Evolutionary conservation across 2,888 invertebrate species (phyloP).

Genomic region (Meiosimyza platycephala): DNA sequence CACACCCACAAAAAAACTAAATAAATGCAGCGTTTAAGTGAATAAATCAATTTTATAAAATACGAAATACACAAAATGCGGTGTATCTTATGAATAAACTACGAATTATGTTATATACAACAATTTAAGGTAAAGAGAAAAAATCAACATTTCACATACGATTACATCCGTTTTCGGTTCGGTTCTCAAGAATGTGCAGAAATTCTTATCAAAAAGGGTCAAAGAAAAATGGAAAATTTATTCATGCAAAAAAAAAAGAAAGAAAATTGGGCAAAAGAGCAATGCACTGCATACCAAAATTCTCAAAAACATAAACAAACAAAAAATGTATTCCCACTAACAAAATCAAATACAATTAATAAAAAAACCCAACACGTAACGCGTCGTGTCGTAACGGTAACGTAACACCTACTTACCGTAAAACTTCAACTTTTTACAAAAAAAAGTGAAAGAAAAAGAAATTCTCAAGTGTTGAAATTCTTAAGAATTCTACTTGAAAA

Average conservation of each 20-base stretch:
- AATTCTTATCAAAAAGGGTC: too few species aligned
- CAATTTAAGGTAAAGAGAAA: too few species aligned
- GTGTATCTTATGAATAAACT: slow-evolving; percentile 28
- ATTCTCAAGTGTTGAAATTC: slow-evolving; percentile 12
- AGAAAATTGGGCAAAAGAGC: neutral
- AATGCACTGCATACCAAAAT: neutral
- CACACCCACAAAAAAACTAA: slow-evolving; percentile 10
- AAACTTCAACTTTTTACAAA: neutral
- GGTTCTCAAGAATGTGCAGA: neutral
- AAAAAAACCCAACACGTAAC: neutral
- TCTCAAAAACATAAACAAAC: neutral
- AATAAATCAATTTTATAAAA: slow-evolving; percentile 27
- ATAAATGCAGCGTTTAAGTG: neutral
- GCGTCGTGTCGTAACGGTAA: neutral
- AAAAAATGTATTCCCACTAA: neutral
- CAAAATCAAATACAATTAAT: too few species aligned
- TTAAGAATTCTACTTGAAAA: neutral
- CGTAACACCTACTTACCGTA: slow-evolving; percentile 12
- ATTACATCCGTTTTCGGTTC: slow-evolving; percentile 16
- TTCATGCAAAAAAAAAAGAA: neutral
- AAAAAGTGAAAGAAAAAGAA: neutral
- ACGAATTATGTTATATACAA: too few species aligned
- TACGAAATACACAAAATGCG: slow-evolving; percentile 14
- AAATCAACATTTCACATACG: too few species aligned
- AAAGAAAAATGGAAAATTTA: neutral